Evolutionary conservation across 1,140 invertebrate genomes (phyloP).

Genomic region (Thrips palmi): DNA sequence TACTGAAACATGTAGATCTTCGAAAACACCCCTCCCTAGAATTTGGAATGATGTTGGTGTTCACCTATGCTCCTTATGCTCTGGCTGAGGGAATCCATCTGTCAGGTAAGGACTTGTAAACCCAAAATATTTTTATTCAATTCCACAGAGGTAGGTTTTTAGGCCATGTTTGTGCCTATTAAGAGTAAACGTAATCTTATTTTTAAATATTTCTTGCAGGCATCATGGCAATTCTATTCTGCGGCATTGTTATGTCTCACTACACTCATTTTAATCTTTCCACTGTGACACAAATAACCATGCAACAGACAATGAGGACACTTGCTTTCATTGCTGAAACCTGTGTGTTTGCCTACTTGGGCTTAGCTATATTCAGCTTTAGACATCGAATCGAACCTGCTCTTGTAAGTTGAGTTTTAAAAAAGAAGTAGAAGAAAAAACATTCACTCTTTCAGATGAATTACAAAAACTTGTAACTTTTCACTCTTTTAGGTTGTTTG

Average conservation of each 20-base stretch:
- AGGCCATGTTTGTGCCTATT: neutral
- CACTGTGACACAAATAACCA: slow-evolving; percentile 95
- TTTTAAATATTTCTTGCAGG: slow-evolving; percentile 36
- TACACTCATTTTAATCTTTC: slow-evolving; percentile 98
- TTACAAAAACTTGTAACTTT: no score
- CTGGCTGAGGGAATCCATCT: slow-evolving; percentile 92
- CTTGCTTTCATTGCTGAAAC: slow-evolving; percentile 96
- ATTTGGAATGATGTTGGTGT: slow-evolving; percentile 95
- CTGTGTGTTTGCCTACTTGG: slow-evolving; percentile 97
- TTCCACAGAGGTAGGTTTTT: neutral
- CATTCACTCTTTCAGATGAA: no score
- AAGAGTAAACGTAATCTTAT: no score
- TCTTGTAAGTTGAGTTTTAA: no score
- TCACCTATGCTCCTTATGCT: slow-evolving; percentile 96
- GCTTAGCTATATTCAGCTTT: slow-evolving; percentile 94
- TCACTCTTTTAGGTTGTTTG: slow-evolving; percentile 70
- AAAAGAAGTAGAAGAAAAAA: no score
- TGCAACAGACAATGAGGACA: slow-evolving; percentile 97
- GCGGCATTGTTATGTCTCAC: slow-evolving; percentile 98
- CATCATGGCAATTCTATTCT: slow-evolving; percentile 98
- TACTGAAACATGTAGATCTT: slow-evolving; percentile 91
- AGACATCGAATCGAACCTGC: slow-evolving; percentile 59
- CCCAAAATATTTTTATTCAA: slow-evolving; percentile 1
- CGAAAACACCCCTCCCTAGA: slow-evolving; percentile 95
- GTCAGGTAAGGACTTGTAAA: slow-evolving; percentile 69